A percentile compares a stretch with the other conserved stretches of the same genome.
Evolutionary conservation across 2,888 invertebrate species (phyloP).

Genomic region (Cremastobaeus sp.): DNA sequence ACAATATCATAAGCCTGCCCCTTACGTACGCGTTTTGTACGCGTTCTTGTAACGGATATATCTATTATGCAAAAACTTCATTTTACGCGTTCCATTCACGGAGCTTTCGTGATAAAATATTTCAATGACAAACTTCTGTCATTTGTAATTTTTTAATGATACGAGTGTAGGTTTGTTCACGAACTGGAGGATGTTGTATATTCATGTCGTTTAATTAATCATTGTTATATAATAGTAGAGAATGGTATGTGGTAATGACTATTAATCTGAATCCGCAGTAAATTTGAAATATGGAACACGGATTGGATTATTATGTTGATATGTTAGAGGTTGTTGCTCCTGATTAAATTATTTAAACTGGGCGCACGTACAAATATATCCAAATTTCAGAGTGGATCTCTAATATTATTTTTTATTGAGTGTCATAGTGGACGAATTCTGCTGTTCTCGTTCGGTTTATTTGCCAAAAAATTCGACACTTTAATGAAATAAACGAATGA

Average conservation of each 20-base stretch:
- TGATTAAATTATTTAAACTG: too few species aligned
- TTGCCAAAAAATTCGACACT: too few species aligned
- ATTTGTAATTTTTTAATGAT: conserved; percentile 29
- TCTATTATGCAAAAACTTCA: conserved; percentile 45
- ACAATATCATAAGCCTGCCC: conserved; percentile 60
- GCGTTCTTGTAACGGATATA: conserved; percentile 30
- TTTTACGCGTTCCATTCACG: conserved; percentile 45
- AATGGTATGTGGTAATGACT: conserved; percentile 14
- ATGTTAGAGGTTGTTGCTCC: not conserved
- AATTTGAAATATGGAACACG: conserved; percentile 11
- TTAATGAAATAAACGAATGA: too few species aligned
- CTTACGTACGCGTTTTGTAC: conserved; percentile 35
- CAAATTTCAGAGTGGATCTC: too few species aligned
- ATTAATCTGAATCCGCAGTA: conserved; percentile 14
- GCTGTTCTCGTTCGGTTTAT: too few species aligned
- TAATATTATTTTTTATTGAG: too few species aligned
- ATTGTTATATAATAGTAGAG: conserved; percentile 8
- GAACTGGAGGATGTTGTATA: not conserved
- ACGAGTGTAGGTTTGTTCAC: not conserved
- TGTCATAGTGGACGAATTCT: too few species aligned
- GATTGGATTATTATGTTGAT: not conserved
- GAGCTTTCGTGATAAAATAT: conserved; percentile 27
- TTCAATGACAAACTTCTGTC: conserved; percentile 37
- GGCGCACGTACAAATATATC: too few species aligned
- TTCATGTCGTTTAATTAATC: conserved; percentile 28